Conservation (phyloP, 1,140 invertebrate species). For the Catajapyx aquilonaris region DNA sequence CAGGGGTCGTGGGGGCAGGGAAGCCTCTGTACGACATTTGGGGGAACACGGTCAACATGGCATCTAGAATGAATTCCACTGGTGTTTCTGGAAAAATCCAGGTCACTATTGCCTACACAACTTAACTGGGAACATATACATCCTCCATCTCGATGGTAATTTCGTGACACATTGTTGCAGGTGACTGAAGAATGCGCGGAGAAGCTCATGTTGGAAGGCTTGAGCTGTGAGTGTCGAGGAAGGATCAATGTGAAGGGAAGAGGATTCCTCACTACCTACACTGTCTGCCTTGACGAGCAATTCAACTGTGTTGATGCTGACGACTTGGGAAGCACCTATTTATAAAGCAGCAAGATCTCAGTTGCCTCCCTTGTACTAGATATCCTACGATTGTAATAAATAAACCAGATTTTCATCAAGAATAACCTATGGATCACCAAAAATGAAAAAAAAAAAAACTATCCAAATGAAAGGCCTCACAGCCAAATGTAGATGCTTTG, state of each 20-base stretch:
- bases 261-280: constrained; percentile 47
- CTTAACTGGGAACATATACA: background rate
- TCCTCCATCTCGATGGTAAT: background rate
- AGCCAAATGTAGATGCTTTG: too few relatives aligned
- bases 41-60: constrained; percentile 89
- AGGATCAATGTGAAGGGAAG: constrained; percentile 53
- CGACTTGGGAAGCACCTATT: too few relatives aligned
- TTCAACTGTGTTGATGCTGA: too few relatives aligned
- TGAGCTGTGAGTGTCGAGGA: constrained; percentile 44
- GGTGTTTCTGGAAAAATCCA: constrained; percentile 58
- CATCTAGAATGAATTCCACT: constrained; percentile 75
- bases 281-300: constrained; percentile 38
- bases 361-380: too few relatives aligned
- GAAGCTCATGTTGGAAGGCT: constrained; percentile 39
- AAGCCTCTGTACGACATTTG: constrained; percentile 83
- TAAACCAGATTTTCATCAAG: too few relatives aligned
- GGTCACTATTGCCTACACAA: constrained; percentile 21
- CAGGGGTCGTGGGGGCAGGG: constrained; percentile 71
- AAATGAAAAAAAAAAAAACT: too few relatives aligned
- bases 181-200: constrained; percentile 48
- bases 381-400: too few relatives aligned
- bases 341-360: too few relatives aligned
- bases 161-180: constrained; percentile 18
- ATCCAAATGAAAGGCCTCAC: too few relatives aligned
- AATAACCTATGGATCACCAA: too few relatives aligned